Evolutionary conservation across 2,888 invertebrate genomes (phyloP), one percentile per base, ranked within the genome.

Genomic region (Athrips mouffetella): DNA sequence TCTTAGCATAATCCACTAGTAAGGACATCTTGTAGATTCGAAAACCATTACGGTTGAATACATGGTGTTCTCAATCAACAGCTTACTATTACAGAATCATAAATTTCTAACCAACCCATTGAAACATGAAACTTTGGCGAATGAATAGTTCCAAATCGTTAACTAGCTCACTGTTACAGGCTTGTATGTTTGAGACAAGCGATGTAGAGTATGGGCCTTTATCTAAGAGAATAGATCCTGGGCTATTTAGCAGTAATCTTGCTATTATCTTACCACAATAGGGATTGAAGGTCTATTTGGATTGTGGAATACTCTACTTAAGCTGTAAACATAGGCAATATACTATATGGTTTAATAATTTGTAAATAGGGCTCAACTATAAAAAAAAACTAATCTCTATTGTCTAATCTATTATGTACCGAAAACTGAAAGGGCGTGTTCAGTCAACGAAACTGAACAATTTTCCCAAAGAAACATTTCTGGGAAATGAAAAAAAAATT

Each of bases 241-340:
- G n/a, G n/a, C n/a, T n/a, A n/a, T n/a, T n/a, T n/a, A 18, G 8
- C 30, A 30, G 25, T 49, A 49, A 49, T 46, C 49, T 46, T 29
- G 16, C 49, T 15, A 49, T 49, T 49, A 49, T 49, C 49, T 49
- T 41, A 41, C 49, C 46, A 49, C 49, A 49, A 49, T 49, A 46
- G 49, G 45, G 29, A 33, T 41, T 46, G 35, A 37, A 18, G 21
- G 45, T 27, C 49, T 40, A 35, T 48, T 42, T 44, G 29, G 48
- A 31, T 48, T 21, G 37, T 11, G n/a, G 21, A 10, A 11, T 7
- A 15, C n/a, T 20, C 6, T 37, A 37, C n/a, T n/a, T n/a, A n/a
- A n/a, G n/a, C n/a, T n/a, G n/a, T n/a, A n/a, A n/a, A n/a, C n/a
- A n/a, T n/a, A n/a, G n/a, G n/a, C n/a, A n/a, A n/a, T n/a, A n/a